Evolutionary conservation across 1,140 invertebrate genomes (phyloP).

Genomic region (Rhagoletis zephyria): DNA sequence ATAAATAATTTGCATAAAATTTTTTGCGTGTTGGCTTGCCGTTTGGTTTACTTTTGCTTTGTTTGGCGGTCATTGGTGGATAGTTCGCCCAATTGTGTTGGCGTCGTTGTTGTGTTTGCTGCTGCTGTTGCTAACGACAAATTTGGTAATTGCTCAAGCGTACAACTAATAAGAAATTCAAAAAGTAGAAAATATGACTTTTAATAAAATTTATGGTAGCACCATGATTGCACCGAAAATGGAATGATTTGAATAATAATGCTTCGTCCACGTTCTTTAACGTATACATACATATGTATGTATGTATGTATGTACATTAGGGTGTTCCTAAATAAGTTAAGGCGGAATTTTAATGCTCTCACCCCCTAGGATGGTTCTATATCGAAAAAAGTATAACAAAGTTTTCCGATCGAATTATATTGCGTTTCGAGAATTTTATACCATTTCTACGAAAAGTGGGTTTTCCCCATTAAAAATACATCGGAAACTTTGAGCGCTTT

Average conservation of each 20-base stretch:
- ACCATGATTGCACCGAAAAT: conserved; percentile 25
- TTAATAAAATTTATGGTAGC: conserved; percentile 38
- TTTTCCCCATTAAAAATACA: no score
- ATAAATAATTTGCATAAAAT: conserved; percentile 36
- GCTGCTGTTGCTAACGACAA: neutral
- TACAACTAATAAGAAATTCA: conserved; percentile 37
- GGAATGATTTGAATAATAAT: conserved; percentile 38
- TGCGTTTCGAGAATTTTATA: no score
- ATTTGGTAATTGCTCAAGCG: conserved; percentile 18
- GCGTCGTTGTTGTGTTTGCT: neutral
- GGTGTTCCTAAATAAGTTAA: neutral
- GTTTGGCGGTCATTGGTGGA: neutral
- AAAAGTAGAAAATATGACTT: conserved; percentile 41
- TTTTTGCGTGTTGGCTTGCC: conserved; percentile 1
- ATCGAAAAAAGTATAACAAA: no score
- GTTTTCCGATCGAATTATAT: no score
- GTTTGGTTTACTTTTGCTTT: neutral
- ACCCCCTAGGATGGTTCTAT: no score
- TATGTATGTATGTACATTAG: neutral
- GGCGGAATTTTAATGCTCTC: no score
- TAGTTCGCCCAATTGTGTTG: neutral
- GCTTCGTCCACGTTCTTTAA: neutral
- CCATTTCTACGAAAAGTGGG: no score
- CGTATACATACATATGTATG: neutral
- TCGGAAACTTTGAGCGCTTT: no score